Evolutionary conservation across 2,797 vertebrate species (phyloP), one percentile per base, ranked within the genome.

Genomic region (Hippoglossus hippoglossus): DNA sequence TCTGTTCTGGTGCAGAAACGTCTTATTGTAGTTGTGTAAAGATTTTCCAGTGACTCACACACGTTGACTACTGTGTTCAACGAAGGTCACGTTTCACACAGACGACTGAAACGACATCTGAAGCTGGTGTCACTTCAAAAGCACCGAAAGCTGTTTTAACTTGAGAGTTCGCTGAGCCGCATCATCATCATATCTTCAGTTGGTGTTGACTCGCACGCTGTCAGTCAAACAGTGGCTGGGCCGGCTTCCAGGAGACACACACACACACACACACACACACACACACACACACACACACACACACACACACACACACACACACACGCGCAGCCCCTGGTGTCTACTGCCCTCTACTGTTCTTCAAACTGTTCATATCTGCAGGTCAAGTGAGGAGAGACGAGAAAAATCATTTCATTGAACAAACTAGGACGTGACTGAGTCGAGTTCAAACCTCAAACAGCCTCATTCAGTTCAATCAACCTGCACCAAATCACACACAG

Each of bases 341-440:
- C 66, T 82, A 54, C 85, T 82, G 87, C 89, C 85, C 81, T 80
- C 89, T 90, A 52, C 71, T 83, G 86, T 51, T 70, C 5, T 19
- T 47, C 25, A 56, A 0, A 2, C 41, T 24, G 22, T 3, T 39
- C 39, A 52, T 13, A 22, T 19, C 15, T 1, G 13, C 0, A 1
- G 25, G 19, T 66, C 26, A 21, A 53, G 34, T 44, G n/a, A 63
- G 24, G 47, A 16, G 13, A 10, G 2, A 34, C 9, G 9, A 34
- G 31, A 34, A 11, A 3, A 34, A 34, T 10, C 31, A 11, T 34
- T 34, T 34, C 9, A 34, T 11, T 34, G 9, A 34, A 34, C 31
- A 34, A 34, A 34, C 31, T 34, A 11, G 10, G 34, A 10, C 10
- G 2, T 34, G 31, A 11, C 31, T 11, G 9, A 10, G 31, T 34